Evolutionary conservation across 2,888 invertebrate genomes (phyloP).

Genomic region (Priocnemis perturbator): DNA sequence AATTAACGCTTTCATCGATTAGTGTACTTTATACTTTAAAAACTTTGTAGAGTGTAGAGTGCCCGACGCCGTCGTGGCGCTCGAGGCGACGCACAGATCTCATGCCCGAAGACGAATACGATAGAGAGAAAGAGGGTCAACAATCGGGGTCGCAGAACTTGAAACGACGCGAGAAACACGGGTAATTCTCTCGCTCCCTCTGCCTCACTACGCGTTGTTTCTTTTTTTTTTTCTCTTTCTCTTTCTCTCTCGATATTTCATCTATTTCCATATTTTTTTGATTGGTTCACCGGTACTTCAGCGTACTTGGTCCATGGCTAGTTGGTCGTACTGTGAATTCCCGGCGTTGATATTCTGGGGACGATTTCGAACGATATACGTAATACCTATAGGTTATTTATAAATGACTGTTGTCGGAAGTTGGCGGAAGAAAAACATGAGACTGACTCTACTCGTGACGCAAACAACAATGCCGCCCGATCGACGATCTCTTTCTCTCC

Average conservation of each 20-base stretch:
- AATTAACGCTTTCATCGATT: conserved; percentile 9
- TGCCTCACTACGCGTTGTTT: conserved; percentile 41
- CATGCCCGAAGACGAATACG: conserved; percentile 14
- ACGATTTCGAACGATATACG: conserved; percentile 9
- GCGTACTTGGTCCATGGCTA: conserved; percentile 60
- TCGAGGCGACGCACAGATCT: background rate
- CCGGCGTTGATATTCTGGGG: conserved; percentile 36
- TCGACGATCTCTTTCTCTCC: too few species aligned
- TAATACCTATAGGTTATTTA: too few species aligned
- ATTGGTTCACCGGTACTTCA: conserved; percentile 51
- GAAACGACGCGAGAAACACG: too few species aligned
- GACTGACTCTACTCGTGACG: too few species aligned
- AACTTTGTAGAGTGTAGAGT: conserved; percentile 48
- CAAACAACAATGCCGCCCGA: too few species aligned
- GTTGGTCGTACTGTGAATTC: conserved; percentile 58
- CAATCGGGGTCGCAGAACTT: background rate
- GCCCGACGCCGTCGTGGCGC: conserved; percentile 31
- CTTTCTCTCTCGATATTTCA: conserved; percentile 30
- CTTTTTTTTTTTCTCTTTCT: too few species aligned
- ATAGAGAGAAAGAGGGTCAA: background rate
- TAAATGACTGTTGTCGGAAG: too few species aligned
- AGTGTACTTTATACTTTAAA: conserved; percentile 33
- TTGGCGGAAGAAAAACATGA: too few species aligned
- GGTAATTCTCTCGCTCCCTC: background rate
- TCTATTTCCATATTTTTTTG: conserved; percentile 28